Evolutionary conservation across 1,140 invertebrate species (phyloP), one percentile per base, ranked within the genome.

Genomic region (Drosophila sp.): DNA sequence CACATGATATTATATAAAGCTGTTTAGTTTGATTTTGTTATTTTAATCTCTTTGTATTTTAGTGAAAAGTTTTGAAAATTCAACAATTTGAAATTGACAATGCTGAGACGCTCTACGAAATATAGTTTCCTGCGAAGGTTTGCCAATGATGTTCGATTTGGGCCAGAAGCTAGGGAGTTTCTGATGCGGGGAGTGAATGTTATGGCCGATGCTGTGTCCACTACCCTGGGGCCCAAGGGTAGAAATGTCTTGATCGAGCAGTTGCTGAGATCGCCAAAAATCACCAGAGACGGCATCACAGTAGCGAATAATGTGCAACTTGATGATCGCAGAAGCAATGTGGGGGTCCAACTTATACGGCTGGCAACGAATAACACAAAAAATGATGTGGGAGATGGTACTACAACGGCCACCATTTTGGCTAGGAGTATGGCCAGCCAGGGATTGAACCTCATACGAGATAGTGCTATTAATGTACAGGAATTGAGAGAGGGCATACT

Each of bases 291-390:
- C 92, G 98, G 98, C 75, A 97, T 98, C 0, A 99, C 98, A 0
- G 98, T 99, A n/a, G 98, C 98, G 4, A 98, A 99, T 93, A 95
- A 96, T 29, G 95, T 80, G 5, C 55, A 99, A 91, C 93, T 99
- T 5, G 96, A 97, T 91, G 97, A 99, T 92, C 98, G 97, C 91
- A 98, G 97, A 91, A 96, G 98, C 92, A 99, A 99, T 92, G 96
- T 99, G 92, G 98, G 98, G 61, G 98, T 98, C 10, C 97, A 97
- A 90, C 92, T 99, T 6, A 97, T 99, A 4, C 97, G 98, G 92
- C 97, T 99, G 93, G 98, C 99, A 29, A 98, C 98, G 5, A 97
- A 97, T 91, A 98, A 98, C 91, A 98, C 98, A 3, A 99, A 99
- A 91, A 98, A 99, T 93, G 96, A 98, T 90, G 98, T 97, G 84